Base-by-base conservation (phyloP, 1,140 invertebrate species). In the Lepidotrigona ventralis region DNA sequence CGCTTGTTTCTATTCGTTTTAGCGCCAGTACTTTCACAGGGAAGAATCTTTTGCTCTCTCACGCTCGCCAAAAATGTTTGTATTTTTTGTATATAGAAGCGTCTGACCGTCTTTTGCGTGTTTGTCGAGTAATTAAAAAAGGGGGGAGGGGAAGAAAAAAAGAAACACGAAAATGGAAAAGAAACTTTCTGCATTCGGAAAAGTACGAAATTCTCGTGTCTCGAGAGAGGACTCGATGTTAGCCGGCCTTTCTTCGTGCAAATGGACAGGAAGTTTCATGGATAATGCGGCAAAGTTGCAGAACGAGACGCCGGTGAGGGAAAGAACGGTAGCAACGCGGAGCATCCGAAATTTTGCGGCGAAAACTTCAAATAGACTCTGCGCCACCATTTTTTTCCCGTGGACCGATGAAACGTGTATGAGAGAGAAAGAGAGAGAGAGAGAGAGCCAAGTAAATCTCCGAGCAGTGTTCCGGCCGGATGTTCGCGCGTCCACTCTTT, bases 291-390 rank as follows among this genome's bases (percentile, higher is more conserved):
- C 29, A 26, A 71, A 71, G 46, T 79, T 83, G 58, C 54, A 51
- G 23, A 58, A 64, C 46, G 76, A 46, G 23, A 64, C 29, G 74
- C 17, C n/a, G 21, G 19, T 0, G 29, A 39, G 54, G 12, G 11
- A 56, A 51, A 56, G 39, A 33, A 63, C 21, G 29, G 39, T 19
- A 51, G 69, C 23, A 29, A 1, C n/a, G n/a, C 15, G 70, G 58
- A 33, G 72, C 53, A 82, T 58, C 33, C 33, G 23, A 77, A 82
- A 77, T 82, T 74, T 75, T 29, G 53, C 33, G 60, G n/a, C 26
- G 79, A 6, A 75, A 75, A 81, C 71, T 81, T 81, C 56, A 75
- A 81, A 75, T 81, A 51, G 33, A 26, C 60, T 74, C 33, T 26
- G 46, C 46, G 56, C 60, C 71, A 46, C 71, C n/a, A 68, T 81